Conservation (phyloP, 2,797 vertebrate genomes). For the Danio albolineatus region DNA sequence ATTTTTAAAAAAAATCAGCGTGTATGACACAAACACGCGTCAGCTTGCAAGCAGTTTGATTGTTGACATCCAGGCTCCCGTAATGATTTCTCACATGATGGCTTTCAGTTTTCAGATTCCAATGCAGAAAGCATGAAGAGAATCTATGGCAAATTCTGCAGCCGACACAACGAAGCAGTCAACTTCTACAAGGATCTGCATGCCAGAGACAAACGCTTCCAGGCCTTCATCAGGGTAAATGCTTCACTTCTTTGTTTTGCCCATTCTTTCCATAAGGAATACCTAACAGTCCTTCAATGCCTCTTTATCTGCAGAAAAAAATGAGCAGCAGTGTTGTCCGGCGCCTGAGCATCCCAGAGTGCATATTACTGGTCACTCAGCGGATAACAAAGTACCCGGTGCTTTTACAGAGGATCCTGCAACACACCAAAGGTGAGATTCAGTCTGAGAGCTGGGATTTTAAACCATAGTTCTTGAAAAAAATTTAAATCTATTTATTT, state of each 20-base stretch:
- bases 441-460: neutral
- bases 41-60: neutral
- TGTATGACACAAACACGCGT: neutral
- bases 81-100: conserved; percentile 1
- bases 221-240: conserved; percentile 91
- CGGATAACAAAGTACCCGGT: conserved; percentile 98
- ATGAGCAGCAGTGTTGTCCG: conserved; percentile 94
- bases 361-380: conserved; percentile 95
- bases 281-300: conserved; percentile 45
- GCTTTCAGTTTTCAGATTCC: conserved; percentile 89
- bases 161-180: conserved; percentile 94
- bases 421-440: conserved; percentile 90
- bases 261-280: neutral
- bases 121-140: conserved; percentile 90
- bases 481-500: too few relatives aligned
- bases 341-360: conserved; percentile 94
- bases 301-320: conserved; percentile 84
- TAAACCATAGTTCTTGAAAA: too few relatives aligned
- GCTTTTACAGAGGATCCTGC: conserved; percentile 91
- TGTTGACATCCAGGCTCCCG: neutral
- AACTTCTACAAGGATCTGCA: conserved; percentile 93
- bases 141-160: conserved; percentile 93
- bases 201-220: conserved; percentile 94
- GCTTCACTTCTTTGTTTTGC: neutral
- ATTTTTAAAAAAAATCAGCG: too few relatives aligned